phyloP scores from a whole-genome alignment of 2,888 invertebrate genomes.

The Morinoia aosen region DNA sequence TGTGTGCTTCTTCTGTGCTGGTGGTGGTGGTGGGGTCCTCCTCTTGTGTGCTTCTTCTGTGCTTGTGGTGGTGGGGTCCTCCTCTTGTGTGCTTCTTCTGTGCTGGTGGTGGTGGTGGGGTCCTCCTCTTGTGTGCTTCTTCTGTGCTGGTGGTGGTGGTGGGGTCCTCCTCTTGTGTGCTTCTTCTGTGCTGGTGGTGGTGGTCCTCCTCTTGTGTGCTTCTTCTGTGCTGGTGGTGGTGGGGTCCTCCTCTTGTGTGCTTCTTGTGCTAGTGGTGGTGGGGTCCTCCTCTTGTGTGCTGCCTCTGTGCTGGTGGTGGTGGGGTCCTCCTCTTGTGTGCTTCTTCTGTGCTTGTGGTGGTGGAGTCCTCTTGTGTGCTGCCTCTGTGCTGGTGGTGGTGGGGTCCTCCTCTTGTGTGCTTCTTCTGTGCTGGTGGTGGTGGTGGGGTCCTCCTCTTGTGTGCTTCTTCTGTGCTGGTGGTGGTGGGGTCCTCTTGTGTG shows the following conservation, averaged over 20 bases:
- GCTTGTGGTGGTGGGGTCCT: background rate
- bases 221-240: background rate
- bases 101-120: too few species aligned
- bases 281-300: conserved; percentile 68
- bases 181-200: too few species aligned
- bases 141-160: too few species aligned
- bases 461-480: background rate
- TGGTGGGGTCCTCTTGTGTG: too few species aligned
- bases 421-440: conserved; percentile 69
- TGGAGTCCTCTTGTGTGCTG: background rate
- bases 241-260: background rate
- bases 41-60: background rate
- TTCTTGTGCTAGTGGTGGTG: conserved; percentile 72
- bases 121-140: too few species aligned
- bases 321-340: too few species aligned
- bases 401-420: too few species aligned
- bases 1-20: too few species aligned
- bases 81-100: background rate
- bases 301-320: background rate
- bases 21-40: too few species aligned
- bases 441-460: conserved; percentile 71
- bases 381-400: background rate
- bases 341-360: too few species aligned
- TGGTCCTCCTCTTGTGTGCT: too few species aligned
- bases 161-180: too few species aligned